Evolutionary conservation across 2,797 vertebrate species (phyloP).

Genomic region (Distichodus sexfasciatus): DNA sequence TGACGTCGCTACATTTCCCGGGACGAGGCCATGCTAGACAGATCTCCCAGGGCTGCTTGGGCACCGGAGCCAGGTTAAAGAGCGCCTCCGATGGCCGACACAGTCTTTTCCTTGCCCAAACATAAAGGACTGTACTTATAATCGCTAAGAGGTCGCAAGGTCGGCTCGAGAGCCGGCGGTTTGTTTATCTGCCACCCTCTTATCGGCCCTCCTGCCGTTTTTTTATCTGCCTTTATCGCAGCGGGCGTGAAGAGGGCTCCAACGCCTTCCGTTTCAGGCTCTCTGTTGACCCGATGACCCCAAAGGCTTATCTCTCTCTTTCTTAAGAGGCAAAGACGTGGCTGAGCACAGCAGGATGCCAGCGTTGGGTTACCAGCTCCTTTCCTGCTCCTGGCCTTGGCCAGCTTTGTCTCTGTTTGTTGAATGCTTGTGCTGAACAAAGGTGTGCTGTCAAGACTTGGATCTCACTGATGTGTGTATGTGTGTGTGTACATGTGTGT

Average conservation of each 20-base stretch:
- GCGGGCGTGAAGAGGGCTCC: constrained; percentile 39
- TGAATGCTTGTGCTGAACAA: constrained; percentile 13
- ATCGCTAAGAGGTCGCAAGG: constrained; percentile 37
- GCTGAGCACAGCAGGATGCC: constrained; percentile 32
- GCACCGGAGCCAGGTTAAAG: too few relatives aligned
- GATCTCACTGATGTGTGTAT: constrained; percentile 14
- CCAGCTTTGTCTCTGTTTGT: constrained; percentile 30
- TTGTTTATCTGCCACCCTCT: constrained; percentile 49
- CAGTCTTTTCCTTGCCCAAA: too few relatives aligned
- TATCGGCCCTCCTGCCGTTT: constrained; percentile 49
- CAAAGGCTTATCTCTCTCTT: constrained; percentile 50
- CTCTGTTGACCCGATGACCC: constrained; percentile 48
- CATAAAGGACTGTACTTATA: constrained; percentile 43
- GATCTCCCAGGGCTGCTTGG: too few relatives aligned
- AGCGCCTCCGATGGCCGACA: too few relatives aligned
- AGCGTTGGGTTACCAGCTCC: constrained; percentile 7
- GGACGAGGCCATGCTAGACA: too few relatives aligned
- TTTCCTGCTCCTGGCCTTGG: background rate
- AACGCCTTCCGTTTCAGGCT: constrained; percentile 43
- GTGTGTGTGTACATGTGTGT: constrained; percentile 15
- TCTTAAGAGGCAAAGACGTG: constrained; percentile 44
- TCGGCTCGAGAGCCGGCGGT: background rate
- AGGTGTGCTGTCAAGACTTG: background rate
- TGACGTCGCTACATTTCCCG: too few relatives aligned
- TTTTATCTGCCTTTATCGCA: constrained; percentile 56